Base-by-base conservation (phyloP, 53 echinoderm and acorn worm species). In the Paelopatides confundens region DNA sequence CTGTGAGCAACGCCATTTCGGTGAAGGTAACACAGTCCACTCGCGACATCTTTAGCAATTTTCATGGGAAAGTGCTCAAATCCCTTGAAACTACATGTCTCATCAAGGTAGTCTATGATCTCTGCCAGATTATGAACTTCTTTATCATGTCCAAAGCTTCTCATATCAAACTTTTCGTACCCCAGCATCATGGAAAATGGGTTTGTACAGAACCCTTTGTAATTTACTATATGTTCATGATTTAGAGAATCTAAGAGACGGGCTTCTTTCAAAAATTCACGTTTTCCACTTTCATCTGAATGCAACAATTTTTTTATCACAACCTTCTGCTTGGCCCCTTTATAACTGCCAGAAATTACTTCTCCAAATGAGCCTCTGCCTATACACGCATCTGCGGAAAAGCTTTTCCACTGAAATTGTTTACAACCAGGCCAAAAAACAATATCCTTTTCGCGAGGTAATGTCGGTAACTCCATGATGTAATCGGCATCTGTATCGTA, bases 291-390 rank as follows among this genome's bases (percentile, higher is more conserved):
- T 6, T 64, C 65, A 28, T 33, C 64, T 62, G 64, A 31, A 18
- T 84, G 64, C 17, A 37, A 37, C 26, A 84, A 33, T 64, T 84
- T 84, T 31, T 84, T 77, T 77, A 77, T 77, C 8, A 77, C 43
- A 6, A 77, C 78, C 29, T 5, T 40, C 40, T 40, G 40, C n/a
- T n/a, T n/a, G n/a, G n/a, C n/a, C 10, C 40, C 40, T 10, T 10
- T 40, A 40, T 40, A 40, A 5, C 40, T 40, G 5, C 6, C 40
- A 5, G 40, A 7, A 40, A 7, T 7, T 10, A 40, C 40, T 40
- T 5, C 10, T 10, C 40, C 40, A 40, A 40, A 40, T 40, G 6
- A 5, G 6, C 40, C 40, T 7, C 10, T 5, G 10, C 40, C 40
- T 40, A 40, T 40, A n/a, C n/a, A n/a, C n/a, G n/a, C n/a, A n/a